phyloP scores from a whole-genome alignment of 2,888 invertebrate genomes.

The Amphipoea oculea region DNA sequence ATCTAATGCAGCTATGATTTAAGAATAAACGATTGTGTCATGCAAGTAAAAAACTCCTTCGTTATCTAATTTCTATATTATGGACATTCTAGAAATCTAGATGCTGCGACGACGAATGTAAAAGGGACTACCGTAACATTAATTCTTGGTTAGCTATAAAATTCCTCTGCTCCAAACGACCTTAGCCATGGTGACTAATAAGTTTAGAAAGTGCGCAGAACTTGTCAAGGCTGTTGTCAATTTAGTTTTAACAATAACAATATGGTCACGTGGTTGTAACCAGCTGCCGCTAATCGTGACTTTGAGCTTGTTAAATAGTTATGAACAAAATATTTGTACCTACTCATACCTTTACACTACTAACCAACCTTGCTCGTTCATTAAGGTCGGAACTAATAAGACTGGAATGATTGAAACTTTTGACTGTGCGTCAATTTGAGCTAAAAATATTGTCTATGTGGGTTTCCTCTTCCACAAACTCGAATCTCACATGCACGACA shows the following conservation, averaged over 20 bases:
- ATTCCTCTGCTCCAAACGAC: constrained; percentile 16
- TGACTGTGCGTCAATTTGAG: not conserved
- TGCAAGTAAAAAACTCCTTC: not conserved
- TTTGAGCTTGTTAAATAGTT: constrained; percentile 23
- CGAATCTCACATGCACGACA: not conserved
- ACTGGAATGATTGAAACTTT: not conserved
- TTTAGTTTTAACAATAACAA: constrained; percentile 43
- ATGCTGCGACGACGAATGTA: not conserved
- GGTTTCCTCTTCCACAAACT: not conserved
- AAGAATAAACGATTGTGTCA: not conserved
- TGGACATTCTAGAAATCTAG: not conserved
- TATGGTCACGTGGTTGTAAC: constrained; percentile 40
- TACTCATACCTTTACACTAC: not conserved
- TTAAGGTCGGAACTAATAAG: not conserved
- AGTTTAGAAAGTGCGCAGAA: constrained; percentile 53
- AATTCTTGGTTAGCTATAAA: not conserved
- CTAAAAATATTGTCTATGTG: not conserved
- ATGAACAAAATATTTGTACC: constrained; percentile 4
- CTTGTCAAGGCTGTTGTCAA: constrained; percentile 49
- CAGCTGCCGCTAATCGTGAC: constrained; percentile 43
- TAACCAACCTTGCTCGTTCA: not conserved
- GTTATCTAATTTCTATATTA: not conserved
- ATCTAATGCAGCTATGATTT: not conserved
- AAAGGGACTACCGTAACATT: not conserved
- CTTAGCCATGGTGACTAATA: constrained; percentile 36